Evolutionary conservation across 2,113 vertebrate species (phyloP), one percentile per base, ranked within the genome.

Genomic region (Lepus americanus): DNA sequence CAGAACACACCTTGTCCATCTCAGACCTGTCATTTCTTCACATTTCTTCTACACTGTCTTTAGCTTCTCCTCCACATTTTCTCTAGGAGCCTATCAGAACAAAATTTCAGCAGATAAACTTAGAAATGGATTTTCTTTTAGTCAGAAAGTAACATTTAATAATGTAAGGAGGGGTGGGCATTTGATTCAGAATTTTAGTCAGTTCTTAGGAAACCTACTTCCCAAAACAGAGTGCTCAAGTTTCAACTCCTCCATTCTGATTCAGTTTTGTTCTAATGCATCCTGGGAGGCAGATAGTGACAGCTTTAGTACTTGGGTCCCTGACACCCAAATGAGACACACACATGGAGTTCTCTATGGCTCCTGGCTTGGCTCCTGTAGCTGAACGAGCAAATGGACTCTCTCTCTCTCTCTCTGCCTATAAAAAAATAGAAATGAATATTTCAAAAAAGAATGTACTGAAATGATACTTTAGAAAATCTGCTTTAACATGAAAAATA

Each of bases 111-210:
- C 19, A 86, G 22, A 55, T 70, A 5, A 39, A 33, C 9, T 90
- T 13, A 66, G 59, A 61, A 95, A 59, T 53, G 7, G 6, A 59
- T 19, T 59, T 33, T 53, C 13, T 44, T 39, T 39, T 51, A 25
- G 87, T 81, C n/a, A 74, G 80, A 63, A 79, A 64, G n/a, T 29
- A 53, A 64, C n/a, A 51, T 90, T 81, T 69, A 69, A 63, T 61
- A 2, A 82, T 59, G 0, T 31, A 77, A 66, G 27, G n/a, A 77
- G 44, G 44, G 55, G 14, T 59, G 19, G 55, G 4, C 55, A 59
- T 59, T 19, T 72, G 49, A 64, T 33, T 51, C n/a, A 59, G 14
- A 29, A 77, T 44, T 73, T 80, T n/a, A 67, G 2, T 66, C 83
- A 17, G 3, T 80, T 14, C 3, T 59, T 59, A 59, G 13, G 55